These are phyloP conservation scores for Psephotus haematonotus DNA, from an alignment of 2,113 vertebrate genomes.

Conservation along the genomic window DNA sequence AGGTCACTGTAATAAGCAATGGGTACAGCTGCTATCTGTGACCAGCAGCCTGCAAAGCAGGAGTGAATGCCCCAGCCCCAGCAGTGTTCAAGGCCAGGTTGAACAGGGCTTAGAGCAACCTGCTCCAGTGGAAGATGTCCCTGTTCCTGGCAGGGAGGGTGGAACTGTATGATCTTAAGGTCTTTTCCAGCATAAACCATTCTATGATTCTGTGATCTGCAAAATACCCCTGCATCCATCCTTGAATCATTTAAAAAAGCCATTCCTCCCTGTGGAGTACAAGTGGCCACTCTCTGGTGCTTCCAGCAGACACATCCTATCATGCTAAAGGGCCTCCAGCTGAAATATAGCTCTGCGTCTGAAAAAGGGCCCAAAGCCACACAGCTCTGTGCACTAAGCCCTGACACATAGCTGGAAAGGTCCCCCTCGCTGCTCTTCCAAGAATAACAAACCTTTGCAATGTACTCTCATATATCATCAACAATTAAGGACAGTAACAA, in stretches of 20 bases:
- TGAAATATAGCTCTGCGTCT: constrained; percentile 22
- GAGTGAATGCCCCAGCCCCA: neutral
- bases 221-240: neutral
- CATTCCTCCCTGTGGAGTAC: neutral
- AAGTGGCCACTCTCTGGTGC: neutral
- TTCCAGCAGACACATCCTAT: neutral
- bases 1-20: too few species aligned
- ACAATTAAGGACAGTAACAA: constrained; percentile 14
- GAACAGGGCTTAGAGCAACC: neutral
- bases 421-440: neutral
- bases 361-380: neutral
- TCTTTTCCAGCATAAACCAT: neutral
- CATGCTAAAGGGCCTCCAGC: neutral
- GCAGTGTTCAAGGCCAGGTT: neutral
- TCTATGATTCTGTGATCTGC: neutral
- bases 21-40: too few species aligned
- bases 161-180: neutral
- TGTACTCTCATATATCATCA: constrained; percentile 21
- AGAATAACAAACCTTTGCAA: constrained; percentile 42
- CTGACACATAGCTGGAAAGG: constrained; percentile 49
- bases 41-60: neutral
- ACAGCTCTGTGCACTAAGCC: neutral
- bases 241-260: neutral
- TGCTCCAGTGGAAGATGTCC: neutral
- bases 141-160: neutral